Base-by-base conservation (phyloP, 2,888 invertebrate species). In the Hemistola chrysoprasaria region DNA sequence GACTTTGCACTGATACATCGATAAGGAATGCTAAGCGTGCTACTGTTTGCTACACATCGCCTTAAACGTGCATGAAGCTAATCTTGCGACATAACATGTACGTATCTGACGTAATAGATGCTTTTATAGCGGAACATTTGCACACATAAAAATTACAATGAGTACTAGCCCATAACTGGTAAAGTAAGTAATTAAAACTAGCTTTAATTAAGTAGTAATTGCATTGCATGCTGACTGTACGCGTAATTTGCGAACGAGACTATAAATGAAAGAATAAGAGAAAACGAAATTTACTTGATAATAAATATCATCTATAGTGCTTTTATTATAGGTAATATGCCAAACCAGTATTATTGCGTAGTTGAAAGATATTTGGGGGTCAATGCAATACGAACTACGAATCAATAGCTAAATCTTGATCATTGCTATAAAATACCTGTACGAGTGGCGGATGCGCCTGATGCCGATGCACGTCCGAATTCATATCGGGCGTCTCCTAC, bases 391-490 rank as follows among this genome's bases (percentile, higher is more conserved):
- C n/a, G n/a, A n/a, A n/a, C n/a, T n/a, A n/a, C n/a, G n/a, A 24
- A 24, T 24, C 5, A 6, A 7, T 11, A 22, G 11, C 8, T 16
- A 4, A 3, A 28, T 16, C 10, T 1, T 10, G 1, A 6, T 25
- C 11, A 16, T 28, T 7, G 7, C 1, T 9, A 7, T 35, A 26
- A 39, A 32, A 20, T 81, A 88, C 88, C 86, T 88, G 88, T 60
- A 82, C 81, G 50, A 88, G 76, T 68, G 88, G 86, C 76, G 86
- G 84, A 72, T 88, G 88, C 67, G 88, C 86, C 78, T 87, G 88
- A 61, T 88, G 88, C 59, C 88, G 86, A 52, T 88, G 88, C 59
- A 88, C 81, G 83, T 88, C 88, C 67, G 88, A 88, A 81, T 88
- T 88, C 88, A 88, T 88, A 64, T 75, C 85, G 77, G 65, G 71